A percentile compares a stretch with the other conserved stretches of the same genome.
Evolutionary conservation across 2,888 invertebrate species (phyloP).

Genomic region (Microctonus hyperodae): DNA sequence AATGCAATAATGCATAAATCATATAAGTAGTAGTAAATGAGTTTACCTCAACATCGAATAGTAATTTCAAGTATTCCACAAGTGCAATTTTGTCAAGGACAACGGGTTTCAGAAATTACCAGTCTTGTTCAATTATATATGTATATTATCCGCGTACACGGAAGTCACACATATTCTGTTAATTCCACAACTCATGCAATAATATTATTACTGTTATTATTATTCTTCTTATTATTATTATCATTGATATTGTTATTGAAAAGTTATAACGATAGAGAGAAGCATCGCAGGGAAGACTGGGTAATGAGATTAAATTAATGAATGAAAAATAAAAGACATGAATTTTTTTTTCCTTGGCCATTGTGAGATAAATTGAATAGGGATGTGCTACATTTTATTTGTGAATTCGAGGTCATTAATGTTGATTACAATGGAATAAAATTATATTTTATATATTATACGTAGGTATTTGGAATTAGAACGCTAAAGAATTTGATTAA

Average conservation of each 20-base stretch:
- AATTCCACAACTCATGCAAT: neutral
- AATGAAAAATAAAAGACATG: neutral
- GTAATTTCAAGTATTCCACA: constrained; percentile 2
- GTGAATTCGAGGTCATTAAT: neutral
- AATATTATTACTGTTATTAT: neutral
- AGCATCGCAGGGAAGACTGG: neutral
- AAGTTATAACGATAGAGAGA: neutral
- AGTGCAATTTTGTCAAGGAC: constrained; percentile 12
- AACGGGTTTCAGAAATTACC: neutral
- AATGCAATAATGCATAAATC: neutral
- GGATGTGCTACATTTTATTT: neutral
- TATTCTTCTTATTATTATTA: too few relatives aligned
- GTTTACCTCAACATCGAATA: neutral
- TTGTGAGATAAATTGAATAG: neutral
- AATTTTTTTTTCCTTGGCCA: neutral
- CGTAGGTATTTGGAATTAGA: too few relatives aligned
- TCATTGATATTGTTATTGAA: too few relatives aligned
- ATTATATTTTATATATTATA: constrained; percentile 10
- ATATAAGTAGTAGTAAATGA: neutral
- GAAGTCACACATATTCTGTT: neutral
- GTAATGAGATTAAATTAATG: neutral
- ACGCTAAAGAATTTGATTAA: neutral
- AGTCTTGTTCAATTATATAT: neutral
- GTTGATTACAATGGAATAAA: constrained; percentile 3
- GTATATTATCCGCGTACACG: neutral